These are phyloP conservation scores for Pemphigus obesinymphae DNA, from an alignment of 1,140 invertebrate genomes.

Conservation along the genomic window DNA sequence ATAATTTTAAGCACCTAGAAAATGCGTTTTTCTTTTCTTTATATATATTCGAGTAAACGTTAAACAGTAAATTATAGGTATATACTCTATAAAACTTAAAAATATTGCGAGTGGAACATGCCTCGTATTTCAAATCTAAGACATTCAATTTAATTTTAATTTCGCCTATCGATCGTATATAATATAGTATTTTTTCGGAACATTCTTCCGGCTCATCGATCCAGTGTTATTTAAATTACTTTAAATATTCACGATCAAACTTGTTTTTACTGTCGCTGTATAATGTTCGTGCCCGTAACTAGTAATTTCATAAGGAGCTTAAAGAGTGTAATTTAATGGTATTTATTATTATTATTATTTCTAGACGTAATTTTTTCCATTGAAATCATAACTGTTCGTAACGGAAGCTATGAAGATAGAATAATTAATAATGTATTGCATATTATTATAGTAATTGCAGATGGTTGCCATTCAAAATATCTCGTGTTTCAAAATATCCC, in stretches of 20 bases:
- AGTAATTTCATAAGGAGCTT: neutral
- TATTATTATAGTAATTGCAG: too few relatives aligned
- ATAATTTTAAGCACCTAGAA: slow-evolving; percentile 11
- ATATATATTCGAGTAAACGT: neutral
- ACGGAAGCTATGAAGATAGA: neutral
- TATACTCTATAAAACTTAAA: neutral
- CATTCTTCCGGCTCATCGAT: neutral
- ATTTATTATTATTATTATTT: too few relatives aligned
- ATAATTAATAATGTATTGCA: too few relatives aligned
- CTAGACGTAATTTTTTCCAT: neutral
- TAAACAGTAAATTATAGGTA: neutral
- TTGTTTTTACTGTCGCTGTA: neutral
- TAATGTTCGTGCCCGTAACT: neutral
- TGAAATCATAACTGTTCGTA: slow-evolving; percentile 5
- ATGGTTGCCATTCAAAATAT: too few relatives aligned
- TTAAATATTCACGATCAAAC: neutral
- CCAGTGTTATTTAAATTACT: neutral
- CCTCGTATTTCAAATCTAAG: neutral
- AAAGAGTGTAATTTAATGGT: neutral
- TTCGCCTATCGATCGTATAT: neutral
- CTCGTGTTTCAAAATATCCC: too few relatives aligned
- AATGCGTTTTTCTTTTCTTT: neutral
- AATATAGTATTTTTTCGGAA: neutral
- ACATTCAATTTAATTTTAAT: neutral
- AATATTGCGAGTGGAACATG: neutral